Evolutionary conservation across 2,888 invertebrate genomes (phyloP), one percentile per base, ranked within the genome.

Genomic region (Dasysyrphus tricinctus): DNA sequence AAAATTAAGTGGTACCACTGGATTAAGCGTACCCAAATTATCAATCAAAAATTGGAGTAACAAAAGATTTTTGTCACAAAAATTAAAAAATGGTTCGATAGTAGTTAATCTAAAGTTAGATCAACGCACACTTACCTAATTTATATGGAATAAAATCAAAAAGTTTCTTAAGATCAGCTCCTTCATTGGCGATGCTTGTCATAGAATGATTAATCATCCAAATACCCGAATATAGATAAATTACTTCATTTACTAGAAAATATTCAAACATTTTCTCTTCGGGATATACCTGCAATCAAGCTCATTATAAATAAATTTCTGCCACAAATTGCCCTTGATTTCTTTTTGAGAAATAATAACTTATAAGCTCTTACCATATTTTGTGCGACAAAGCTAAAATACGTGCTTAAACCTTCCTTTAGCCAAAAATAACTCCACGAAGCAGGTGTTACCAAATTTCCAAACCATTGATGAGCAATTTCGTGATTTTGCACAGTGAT

Each of bases 401-500:
- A 92, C 1, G 92, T 91, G 0, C 96, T 96, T 88, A 96, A 96
- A 0, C 95, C 96, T 90, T 96, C 96, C 90, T 95, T 96, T 9
- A 96, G 91, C 96, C 96, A 96, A 0, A 95, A 94, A 88, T 94
- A 95, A 0, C 94, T 94, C 96, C 96, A 96, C 93, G 96, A 96
- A 24, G 93, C 91, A 0, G 95, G 95, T 0, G 96, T 94, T 0
- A 97, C 95, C 88, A 95, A 93, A 90, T 96, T 95, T 0, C 97
- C 97, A 89, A 97, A 96, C 97, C 97, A 97, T 93, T 95, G 95
- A 91, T 97, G 97, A 0, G 93, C 93, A 72, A 94, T 94, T 89
- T 95, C 95, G 88, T 95, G 95, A 65, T 93, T 93, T 57, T 94
- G 94, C 49, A 94, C 93, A 8, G 94, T 90, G 0, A 93, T 93